Conservation (phyloP, 2,888 invertebrate species). For the Erebia palarica region DNA sequence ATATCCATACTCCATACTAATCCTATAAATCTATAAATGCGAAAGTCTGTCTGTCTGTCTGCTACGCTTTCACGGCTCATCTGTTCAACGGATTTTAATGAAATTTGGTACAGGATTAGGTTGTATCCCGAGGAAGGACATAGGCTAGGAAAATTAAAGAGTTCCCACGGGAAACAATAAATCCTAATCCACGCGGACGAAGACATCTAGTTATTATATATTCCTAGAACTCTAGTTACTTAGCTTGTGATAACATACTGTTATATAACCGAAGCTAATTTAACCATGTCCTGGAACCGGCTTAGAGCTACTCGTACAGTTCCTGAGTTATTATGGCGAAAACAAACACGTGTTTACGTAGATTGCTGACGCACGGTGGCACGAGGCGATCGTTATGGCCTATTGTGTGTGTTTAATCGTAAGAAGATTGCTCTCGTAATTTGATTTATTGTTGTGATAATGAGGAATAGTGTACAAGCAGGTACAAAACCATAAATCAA, state of each 20-base stretch:
- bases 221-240: slow-evolving; percentile 17
- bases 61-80: too few species aligned
- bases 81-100: too few species aligned
- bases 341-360: slow-evolving; percentile 39
- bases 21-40: too few species aligned
- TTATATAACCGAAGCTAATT: slow-evolving; percentile 25
- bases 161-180: too few species aligned
- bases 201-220: too few species aligned
- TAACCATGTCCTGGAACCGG: slow-evolving; percentile 31
- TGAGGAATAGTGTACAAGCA: not conserved
- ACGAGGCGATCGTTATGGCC: slow-evolving; percentile 32
- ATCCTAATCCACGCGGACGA: too few species aligned
- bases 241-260: not conserved
- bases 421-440: slow-evolving; percentile 19
- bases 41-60: too few species aligned
- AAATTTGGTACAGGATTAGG: too few species aligned
- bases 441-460: slow-evolving; percentile 9
- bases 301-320: slow-evolving; percentile 25
- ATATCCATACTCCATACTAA: too few species aligned
- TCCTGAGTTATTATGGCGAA: slow-evolving; percentile 24
- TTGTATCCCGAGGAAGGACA: too few species aligned
- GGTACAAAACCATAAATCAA: not conserved
- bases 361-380: slow-evolving; percentile 38
- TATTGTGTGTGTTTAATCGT: slow-evolving; percentile 31
- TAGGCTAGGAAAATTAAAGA: too few species aligned